phyloP scores from a whole-genome alignment of 37 sponge, comb jelly and placozoan genomes.

The Hexactinellida sp. region DNA sequence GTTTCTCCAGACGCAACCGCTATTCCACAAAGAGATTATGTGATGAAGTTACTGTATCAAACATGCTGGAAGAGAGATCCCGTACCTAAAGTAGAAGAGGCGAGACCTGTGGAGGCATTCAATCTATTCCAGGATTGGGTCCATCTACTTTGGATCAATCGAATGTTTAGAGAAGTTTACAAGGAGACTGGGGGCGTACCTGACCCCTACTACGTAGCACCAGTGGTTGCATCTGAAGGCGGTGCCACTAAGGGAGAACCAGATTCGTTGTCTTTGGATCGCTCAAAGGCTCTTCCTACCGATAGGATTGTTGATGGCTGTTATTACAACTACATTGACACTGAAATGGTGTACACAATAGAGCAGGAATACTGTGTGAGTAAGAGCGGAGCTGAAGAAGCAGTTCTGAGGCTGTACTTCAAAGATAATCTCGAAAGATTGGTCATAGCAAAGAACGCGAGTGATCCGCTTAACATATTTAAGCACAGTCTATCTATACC shows the following conservation, averaged over 20 bases:
- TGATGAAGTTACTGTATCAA: not conserved
- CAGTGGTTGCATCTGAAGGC: not conserved
- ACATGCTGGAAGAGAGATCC: not conserved
- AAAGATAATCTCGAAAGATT: not conserved
- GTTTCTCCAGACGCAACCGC: not conserved
- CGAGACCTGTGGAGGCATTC: not conserved
- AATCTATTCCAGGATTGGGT: not conserved
- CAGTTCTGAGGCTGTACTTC: not conserved
- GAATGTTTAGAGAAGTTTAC: not conserved
- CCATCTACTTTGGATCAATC: not conserved
- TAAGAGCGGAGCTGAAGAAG: not conserved
- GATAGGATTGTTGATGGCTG: not conserved
- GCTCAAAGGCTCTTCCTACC: not conserved
- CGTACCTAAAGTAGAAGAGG: not conserved
- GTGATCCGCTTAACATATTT: not conserved
- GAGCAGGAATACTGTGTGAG: not conserved
- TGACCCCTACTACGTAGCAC: not conserved
- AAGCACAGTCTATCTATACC: not conserved
- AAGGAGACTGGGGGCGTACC: not conserved
- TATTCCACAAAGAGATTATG: not conserved
- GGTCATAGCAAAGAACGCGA: not conserved
- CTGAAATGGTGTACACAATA: not conserved
- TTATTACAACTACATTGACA: slow-evolving; percentile 3
- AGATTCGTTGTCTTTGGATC: not conserved
- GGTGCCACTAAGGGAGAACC: not conserved